These are phyloP conservation scores for Borostomias antarcticus DNA, from an alignment of 2,797 vertebrate genomes.

Conservation along the genomic window DNA sequence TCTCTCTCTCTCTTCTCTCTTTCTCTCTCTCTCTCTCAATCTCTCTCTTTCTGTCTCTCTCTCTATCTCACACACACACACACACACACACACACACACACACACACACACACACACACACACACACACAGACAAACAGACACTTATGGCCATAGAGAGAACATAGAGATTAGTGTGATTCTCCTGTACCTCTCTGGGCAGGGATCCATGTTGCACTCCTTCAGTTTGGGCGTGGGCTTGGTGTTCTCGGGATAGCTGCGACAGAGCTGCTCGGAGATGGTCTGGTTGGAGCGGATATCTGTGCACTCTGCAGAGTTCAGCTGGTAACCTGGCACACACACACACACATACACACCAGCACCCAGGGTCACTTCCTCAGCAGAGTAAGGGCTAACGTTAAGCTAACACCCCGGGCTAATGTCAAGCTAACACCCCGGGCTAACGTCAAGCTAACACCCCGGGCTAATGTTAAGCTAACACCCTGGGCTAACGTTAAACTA, in stretches of 20 bases:
- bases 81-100: not conserved
- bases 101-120: not conserved
- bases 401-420: not conserved
- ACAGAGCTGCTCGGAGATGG: constrained; percentile 86
- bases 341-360: not conserved
- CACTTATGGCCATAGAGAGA: not conserved
- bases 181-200: constrained; percentile 84
- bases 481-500: not conserved
- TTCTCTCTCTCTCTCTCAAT: too few species aligned
- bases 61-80: too few species aligned
- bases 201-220: constrained; percentile 92
- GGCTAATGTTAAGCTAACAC: not conserved
- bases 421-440: not conserved
- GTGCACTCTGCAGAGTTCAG: constrained; percentile 91
- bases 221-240: constrained; percentile 93
- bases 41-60: too few species aligned
- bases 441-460: not conserved
- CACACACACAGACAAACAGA: too few species aligned
- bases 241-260: constrained; percentile 89
- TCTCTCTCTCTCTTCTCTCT: too few species aligned
- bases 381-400: too few species aligned
- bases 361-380: not conserved
- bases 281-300: constrained; percentile 85
- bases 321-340: constrained; percentile 82
- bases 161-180: not conserved